Evolutionary conservation across 2,888 invertebrate species (phyloP).

Genomic region (Vanessa cardui): DNA sequence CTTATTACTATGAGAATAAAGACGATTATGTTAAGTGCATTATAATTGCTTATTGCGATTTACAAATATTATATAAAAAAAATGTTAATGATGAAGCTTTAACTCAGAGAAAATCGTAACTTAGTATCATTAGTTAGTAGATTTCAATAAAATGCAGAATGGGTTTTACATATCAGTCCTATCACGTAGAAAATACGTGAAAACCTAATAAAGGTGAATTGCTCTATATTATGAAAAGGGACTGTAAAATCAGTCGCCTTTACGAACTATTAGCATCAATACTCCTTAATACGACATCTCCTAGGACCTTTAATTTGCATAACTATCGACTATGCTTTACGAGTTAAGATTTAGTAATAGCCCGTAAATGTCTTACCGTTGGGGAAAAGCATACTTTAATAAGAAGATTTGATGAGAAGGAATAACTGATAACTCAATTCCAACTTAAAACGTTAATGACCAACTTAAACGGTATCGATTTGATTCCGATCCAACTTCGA

Average conservation of each 20-base stretch:
- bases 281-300: too few relatives aligned
- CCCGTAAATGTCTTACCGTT: too few relatives aligned
- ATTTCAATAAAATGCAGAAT: not conserved
- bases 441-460: too few relatives aligned
- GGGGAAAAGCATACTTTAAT: too few relatives aligned
- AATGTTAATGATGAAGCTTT: not conserved
- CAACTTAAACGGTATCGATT: too few relatives aligned
- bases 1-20: not conserved
- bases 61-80: not conserved
- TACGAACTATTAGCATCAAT: not conserved
- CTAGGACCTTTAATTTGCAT: too few relatives aligned
- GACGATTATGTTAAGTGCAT: constrained; percentile 10
- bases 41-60: not conserved
- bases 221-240: constrained; percentile 33
- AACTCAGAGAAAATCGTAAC: not conserved
- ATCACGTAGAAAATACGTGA: not conserved
- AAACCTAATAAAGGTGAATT: constrained; percentile 20
- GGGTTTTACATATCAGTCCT: not conserved
- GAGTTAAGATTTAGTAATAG: too few relatives aligned
- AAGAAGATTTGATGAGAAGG: too few relatives aligned
- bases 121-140: not conserved
- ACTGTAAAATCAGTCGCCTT: constrained; percentile 4
- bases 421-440: too few relatives aligned
- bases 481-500: too few relatives aligned
- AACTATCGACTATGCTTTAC: too few relatives aligned